Base-by-base conservation (phyloP, 2,797 vertebrate genomes). In the Cyprinella venusta region DNA sequence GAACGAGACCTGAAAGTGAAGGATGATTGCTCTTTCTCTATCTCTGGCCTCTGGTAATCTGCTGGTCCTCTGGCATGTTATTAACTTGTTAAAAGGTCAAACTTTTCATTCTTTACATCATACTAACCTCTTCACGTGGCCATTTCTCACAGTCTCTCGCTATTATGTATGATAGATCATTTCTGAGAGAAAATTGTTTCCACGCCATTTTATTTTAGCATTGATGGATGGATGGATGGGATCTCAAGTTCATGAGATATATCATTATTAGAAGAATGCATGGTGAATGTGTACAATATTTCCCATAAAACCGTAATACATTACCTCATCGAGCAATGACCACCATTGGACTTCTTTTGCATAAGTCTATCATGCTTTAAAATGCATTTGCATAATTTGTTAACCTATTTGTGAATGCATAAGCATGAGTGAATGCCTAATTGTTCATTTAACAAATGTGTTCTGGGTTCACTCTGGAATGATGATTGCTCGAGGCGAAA, bases 401-500 rank as follows among this genome's bases (percentile, higher is more conserved):
- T 52, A 81, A 48, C 65, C 56, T 56, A 50, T 84, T 42, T 79
- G 54, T 18, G 52, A 65, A 68, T 72, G 30, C 70, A 63, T 50
- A 64, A 16, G 45, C 45, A 16, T 6, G 45, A 16, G 45, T 48
- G 45, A 78, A 45, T 48, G 65, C 8, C 76, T 56, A 52, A 52
- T 68, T 76, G 67, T 83, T 86, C 9, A 78, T 84, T 81, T 79
- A 76, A 83, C n/a, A 0, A 45, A 26, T 50, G 10, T 56, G 64
- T 80, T 78, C 45, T 63, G 71, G 30, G 26, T 65, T 42, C 8
- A 33, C n/a, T 65, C 63, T 79, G 42, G 33, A 83, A 68, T 81
- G 82, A 90, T 84, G 68, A 15, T 81, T 18, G 69, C 84, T 87
- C 63, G 59, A 70, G 84, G 84, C 82, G n/a, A 84, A 84, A 61